phyloP scores from a whole-genome alignment of 2,113 vertebrate genomes.

The Lethenteron reissneri region DNA sequence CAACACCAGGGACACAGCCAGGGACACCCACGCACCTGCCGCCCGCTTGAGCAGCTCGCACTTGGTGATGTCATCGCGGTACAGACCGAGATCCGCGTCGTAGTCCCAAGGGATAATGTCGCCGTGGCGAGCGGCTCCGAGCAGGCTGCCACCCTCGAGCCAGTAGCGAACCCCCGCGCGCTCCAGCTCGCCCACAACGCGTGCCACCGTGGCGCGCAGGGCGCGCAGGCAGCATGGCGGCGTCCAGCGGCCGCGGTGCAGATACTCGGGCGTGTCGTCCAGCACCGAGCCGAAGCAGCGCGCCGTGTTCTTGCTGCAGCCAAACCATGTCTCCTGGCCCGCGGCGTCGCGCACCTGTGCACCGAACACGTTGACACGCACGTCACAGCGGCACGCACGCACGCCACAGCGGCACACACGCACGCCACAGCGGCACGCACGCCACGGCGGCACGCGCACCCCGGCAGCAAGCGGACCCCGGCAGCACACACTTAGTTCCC shows the following conservation, averaged over 20 bases:
- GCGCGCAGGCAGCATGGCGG: constrained; percentile 63
- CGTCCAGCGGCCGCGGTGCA: constrained; percentile 54
- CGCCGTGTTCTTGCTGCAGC: constrained; percentile 48
- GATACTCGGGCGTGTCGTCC: constrained; percentile 52
- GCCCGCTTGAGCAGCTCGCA: constrained; percentile 43
- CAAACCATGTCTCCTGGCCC: constrained; percentile 52
- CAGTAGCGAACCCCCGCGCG: constrained; percentile 51
- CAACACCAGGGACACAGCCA: too few relatives aligned
- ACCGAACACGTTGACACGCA: too few relatives aligned
- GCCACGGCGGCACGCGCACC: too few relatives aligned
- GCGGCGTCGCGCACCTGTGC: constrained; percentile 28
- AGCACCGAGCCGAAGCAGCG: constrained; percentile 63
- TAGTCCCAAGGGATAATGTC: constrained; percentile 89
- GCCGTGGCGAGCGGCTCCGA: constrained; percentile 48
- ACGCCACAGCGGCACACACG: too few relatives aligned
- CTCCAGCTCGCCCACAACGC: constrained; percentile 40
- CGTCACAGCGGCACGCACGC: too few relatives aligned
- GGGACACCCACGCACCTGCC: too few relatives aligned
- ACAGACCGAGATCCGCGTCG: constrained; percentile 68
- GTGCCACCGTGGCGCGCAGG: constrained; percentile 39
- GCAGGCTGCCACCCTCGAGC: constrained; percentile 58
- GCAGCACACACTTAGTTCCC: too few relatives aligned
- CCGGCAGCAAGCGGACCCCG: too few relatives aligned
- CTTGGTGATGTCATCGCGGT: constrained; percentile 49
- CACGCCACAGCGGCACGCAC: too few relatives aligned